A percentile compares a stretch with the other conserved stretches of the same genome.
phyloP scores from a whole-genome alignment of 2,888 invertebrate species.

The Reticulitermes lucifugus region DNA sequence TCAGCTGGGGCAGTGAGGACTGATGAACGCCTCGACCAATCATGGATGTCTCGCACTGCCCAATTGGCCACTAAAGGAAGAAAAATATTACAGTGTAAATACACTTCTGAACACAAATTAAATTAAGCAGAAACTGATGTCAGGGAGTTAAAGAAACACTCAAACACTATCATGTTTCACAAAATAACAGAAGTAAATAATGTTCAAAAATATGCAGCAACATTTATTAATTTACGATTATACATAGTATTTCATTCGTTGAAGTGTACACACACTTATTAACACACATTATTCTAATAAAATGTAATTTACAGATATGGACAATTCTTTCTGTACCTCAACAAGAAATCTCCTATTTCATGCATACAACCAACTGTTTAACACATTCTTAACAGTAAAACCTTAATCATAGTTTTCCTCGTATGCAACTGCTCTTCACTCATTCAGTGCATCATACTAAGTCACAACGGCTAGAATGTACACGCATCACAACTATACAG shows the following conservation, averaged over 20 bases:
- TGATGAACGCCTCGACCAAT: not conserved
- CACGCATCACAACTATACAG: no score
- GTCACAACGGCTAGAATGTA: no score
- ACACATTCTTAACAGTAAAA: no score
- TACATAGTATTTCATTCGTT: not conserved
- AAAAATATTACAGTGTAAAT: slow-evolving; percentile 8
- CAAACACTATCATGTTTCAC: not conserved
- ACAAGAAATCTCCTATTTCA: no score
- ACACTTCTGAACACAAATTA: not conserved
- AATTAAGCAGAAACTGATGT: not conserved
- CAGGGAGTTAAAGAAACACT: not conserved
- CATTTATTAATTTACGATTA: not conserved
- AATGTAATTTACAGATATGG: no score
- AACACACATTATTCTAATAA: no score
- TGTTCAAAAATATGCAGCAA: not conserved
- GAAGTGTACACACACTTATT: not conserved
- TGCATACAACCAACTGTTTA: no score
- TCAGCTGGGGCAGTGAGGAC: not conserved
- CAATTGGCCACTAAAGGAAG: slow-evolving; percentile 14
- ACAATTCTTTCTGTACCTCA: no score
- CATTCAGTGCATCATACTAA: no score
- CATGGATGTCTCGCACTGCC: slow-evolving; percentile 16
- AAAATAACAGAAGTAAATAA: no score
- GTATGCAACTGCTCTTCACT: no score
- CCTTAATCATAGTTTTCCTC: no score